Evolutionary conservation across 2,797 vertebrate genomes (phyloP), one percentile per base, ranked within the genome.

Genomic region (Vultur gryphus): DNA sequence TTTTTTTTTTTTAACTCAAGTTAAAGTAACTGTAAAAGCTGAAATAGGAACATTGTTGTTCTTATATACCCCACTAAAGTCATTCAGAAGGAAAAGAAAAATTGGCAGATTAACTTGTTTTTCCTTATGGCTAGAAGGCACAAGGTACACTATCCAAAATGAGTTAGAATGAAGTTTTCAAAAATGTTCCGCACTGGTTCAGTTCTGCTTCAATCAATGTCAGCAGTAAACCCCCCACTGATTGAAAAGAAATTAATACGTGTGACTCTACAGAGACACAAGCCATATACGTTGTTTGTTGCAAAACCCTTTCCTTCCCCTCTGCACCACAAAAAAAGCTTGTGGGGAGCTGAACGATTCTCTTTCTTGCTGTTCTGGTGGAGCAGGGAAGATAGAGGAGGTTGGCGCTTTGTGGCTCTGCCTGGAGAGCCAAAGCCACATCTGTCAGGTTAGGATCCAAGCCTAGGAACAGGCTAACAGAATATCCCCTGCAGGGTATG

Each of bases 371-470:
- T 93, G 11, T 87, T 93, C 84, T 84, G 71, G 41, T 79, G 62
- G 39, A 89, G 51, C 69, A 81, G 58, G 62, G 82, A 88, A 67
- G 43, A 93, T 73, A 62, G 82, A 92, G 37, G 51, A 81, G 58
- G 52, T 19, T 81, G 79, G 55, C 6, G 1, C 82, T 93, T 92
- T 81, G 62, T 70, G 58, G 58, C 76, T 89, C 51, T 62, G 89
- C 73, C 79, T 79, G 57, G 21, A 90, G 76, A 96, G 84, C 92
- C 93, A 94, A 84, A 96, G 69, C 89, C 93, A 89, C 89, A 93
- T 97, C 72, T 90, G 67, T 92, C 96, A 94, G 87, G 86, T 96
- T 89, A 83, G 48, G 70, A 93, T 39, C 83, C 89, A 81, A 94
- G 89, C 89, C 76, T 61, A 93, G 61, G 48, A 93, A 58, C 43